Conservation (phyloP, 1,140 invertebrate species). For the Spodoptera frugiperda region DNA sequence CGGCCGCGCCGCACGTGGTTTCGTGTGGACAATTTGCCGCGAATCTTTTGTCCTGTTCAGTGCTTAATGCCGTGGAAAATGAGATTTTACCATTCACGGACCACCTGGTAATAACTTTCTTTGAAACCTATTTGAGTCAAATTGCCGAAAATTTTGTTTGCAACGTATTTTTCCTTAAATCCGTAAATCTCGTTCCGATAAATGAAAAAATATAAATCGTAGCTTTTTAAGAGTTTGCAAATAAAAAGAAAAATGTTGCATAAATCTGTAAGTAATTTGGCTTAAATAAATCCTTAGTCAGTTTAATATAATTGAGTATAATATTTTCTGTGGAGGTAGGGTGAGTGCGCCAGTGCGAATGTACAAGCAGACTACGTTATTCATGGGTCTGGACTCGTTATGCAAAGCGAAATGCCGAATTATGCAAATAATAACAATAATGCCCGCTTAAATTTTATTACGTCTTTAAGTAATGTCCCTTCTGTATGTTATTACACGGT, state of each 20-base stretch:
- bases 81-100: conserved; percentile 59
- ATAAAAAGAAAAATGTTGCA: conserved; percentile 27
- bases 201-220: conserved; percentile 24
- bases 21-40: conserved; percentile 65
- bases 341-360: conserved; percentile 52
- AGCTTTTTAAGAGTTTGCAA: conserved; percentile 11
- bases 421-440: conserved; percentile 58
- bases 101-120: conserved; percentile 40
- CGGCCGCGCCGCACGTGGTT: conserved; percentile 78
- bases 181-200: conserved; percentile 18
- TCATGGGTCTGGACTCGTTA: conserved; percentile 61
- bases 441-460: conserved; percentile 46
- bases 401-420: conserved; percentile 59
- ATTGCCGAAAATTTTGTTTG: conserved; percentile 27
- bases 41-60: conserved; percentile 75
- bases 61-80: conserved; percentile 64
- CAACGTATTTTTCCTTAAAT: conserved; percentile 6
- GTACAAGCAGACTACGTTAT: conserved; percentile 54
- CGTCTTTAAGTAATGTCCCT: conserved; percentile 36
- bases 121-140: conserved; percentile 29
- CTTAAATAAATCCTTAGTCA: conserved; percentile 24
- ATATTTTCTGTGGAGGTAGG: conserved; percentile 31
- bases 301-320: conserved; percentile 25
- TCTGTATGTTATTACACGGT: conserved; percentile 23
- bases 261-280: conserved; percentile 26